These are phyloP conservation scores for Cyprinodon variegatus DNA, from an alignment of 2,113 vertebrate genomes.

Conservation along the genomic window DNA sequence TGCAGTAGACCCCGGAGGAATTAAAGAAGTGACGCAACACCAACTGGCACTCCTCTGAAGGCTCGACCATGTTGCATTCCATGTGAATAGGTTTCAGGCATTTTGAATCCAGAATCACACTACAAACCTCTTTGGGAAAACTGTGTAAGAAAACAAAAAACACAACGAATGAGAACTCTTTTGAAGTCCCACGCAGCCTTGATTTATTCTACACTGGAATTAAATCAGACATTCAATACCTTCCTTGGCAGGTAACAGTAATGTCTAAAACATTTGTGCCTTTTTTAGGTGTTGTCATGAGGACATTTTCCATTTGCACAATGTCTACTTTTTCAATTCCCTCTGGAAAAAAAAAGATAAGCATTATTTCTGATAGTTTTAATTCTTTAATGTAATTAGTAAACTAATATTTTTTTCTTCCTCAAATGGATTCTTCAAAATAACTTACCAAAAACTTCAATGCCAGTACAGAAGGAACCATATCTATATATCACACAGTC, in stretches of 20 bases:
- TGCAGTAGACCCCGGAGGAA: conserved; percentile 87
- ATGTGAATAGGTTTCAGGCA: conserved; percentile 82
- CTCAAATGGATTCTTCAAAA: background rate
- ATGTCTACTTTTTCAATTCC: conserved; percentile 90
- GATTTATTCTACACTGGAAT: background rate
- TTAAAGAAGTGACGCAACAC: conserved; percentile 88
- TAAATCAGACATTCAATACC: conserved; percentile 72
- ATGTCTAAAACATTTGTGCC: conserved; percentile 84
- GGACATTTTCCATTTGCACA: conserved; percentile 79
- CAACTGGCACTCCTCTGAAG: conserved; percentile 84
- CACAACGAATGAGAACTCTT: background rate
- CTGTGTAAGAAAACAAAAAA: conserved; percentile 22
- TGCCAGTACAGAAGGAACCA: conserved; percentile 85
- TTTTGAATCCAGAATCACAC: conserved; percentile 85
- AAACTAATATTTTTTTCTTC: background rate
- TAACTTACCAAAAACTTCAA: conserved; percentile 88
- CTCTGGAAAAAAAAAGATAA: conserved; percentile 77
- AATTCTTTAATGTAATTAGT: no score
- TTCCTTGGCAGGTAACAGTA: conserved; percentile 89
- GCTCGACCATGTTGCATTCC: conserved; percentile 81
- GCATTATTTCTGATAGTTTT: background rate
- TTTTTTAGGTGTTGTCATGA: conserved; percentile 52
- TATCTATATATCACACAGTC: conserved; percentile 90
- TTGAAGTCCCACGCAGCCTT: background rate
- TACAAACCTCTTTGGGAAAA: conserved; percentile 88